Evolutionary conservation across 2,888 invertebrate genomes (phyloP).

Genomic region (Synanthedon tipuliformis): DNA sequence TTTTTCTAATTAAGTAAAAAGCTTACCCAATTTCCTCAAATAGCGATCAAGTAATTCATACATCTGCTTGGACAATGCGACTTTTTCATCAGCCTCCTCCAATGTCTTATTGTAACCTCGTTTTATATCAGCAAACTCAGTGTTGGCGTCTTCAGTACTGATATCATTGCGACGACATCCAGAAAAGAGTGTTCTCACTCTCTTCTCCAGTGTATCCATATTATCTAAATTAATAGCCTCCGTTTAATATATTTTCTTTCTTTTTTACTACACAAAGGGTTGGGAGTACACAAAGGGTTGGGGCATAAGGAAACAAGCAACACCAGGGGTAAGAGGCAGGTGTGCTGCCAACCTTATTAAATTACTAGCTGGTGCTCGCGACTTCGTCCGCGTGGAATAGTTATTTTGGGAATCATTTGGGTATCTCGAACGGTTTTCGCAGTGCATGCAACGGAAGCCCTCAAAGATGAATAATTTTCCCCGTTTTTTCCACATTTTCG

Average conservation of each 20-base stretch:
- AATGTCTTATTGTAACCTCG: conserved; percentile 91
- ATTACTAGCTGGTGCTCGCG: too few relatives aligned
- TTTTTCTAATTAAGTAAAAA: not conserved
- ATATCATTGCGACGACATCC: conserved; percentile 83
- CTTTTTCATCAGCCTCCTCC: conserved; percentile 97
- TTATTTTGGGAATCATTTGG: too few relatives aligned
- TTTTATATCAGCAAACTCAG: conserved; percentile 85
- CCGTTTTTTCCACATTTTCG: too few relatives aligned
- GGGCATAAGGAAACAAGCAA: too few relatives aligned
- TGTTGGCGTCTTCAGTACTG: conserved; percentile 80
- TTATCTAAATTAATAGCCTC: conserved; percentile 71
- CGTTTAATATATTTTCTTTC: not conserved
- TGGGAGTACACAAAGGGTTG: too few relatives aligned
- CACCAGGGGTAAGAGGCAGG: too few relatives aligned
- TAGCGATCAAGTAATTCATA: conserved; percentile 95
- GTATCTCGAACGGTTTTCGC: too few relatives aligned
- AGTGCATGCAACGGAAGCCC: too few relatives aligned
- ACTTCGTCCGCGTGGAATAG: too few relatives aligned
- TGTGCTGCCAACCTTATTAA: too few relatives aligned
- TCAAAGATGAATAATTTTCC: too few relatives aligned
- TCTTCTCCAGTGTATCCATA: conserved; percentile 92
- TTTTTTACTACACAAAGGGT: too few relatives aligned
- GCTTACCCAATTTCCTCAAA: conserved; percentile 83
- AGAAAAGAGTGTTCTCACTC: conserved; percentile 86
- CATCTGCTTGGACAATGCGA: conserved; percentile 92